A percentile compares a stretch with the other conserved stretches of the same genome.
phyloP scores from a whole-genome alignment of 2,888 invertebrate genomes.

The Drosophila eohydei region DNA sequence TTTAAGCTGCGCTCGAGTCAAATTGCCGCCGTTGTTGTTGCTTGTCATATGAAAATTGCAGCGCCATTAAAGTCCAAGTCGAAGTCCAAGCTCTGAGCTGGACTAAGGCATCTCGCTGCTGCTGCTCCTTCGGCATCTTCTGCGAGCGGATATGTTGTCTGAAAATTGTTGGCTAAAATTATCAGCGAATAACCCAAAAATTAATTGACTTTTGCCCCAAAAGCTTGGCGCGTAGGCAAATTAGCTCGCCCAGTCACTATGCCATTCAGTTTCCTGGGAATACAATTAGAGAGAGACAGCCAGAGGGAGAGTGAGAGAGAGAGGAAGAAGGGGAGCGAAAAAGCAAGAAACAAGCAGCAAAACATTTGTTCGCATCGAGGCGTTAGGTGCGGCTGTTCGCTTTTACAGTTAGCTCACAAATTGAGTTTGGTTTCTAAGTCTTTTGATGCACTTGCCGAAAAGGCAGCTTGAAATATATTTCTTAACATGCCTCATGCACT shows the following conservation, averaged over 20 bases:
- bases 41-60: slow-evolving; percentile 80
- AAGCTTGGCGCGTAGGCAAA: slow-evolving; percentile 71
- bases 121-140: not conserved
- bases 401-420: slow-evolving; percentile 73
- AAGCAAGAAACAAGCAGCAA: not conserved
- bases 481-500: too few species aligned
- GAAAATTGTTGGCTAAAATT: slow-evolving; percentile 68
- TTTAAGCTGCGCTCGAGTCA: slow-evolving; percentile 72
- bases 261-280: slow-evolving; percentile 68
- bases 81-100: not conserved
- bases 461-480: not conserved
- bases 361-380: slow-evolving; percentile 27
- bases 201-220: slow-evolving; percentile 73
- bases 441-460: slow-evolving; percentile 8
- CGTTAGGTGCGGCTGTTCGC: slow-evolving; percentile 55
- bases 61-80: slow-evolving; percentile 62
- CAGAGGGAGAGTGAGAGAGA: not conserved
- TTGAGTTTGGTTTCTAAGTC: slow-evolving; percentile 58
- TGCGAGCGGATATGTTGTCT: slow-evolving; percentile 72
- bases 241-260: slow-evolving; percentile 50
- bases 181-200: slow-evolving; percentile 64
- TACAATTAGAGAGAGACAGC: slow-evolving; percentile 60
- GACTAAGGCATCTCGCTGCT: not conserved
- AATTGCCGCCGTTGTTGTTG: slow-evolving; percentile 58
- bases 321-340: not conserved